phyloP scores from a whole-genome alignment of 2,113 vertebrate species.

The Tauraco erythrolophus region DNA sequence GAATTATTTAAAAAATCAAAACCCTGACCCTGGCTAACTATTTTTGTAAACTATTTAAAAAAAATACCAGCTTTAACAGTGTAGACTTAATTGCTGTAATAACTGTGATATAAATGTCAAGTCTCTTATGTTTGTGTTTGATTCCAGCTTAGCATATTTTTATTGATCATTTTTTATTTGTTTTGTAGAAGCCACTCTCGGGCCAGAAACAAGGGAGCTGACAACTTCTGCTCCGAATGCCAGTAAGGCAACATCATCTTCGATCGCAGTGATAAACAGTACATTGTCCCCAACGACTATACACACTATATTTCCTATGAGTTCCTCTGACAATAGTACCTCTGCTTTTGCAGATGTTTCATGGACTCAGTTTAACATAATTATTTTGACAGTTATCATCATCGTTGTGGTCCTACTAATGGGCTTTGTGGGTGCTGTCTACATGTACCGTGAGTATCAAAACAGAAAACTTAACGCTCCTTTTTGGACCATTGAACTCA shows the following conservation, averaged over 20 bases:
- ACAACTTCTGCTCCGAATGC: constrained; percentile 71
- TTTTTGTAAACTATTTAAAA: background rate
- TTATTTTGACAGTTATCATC: constrained; percentile 95
- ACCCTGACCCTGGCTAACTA: background rate
- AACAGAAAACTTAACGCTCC: constrained; percentile 97
- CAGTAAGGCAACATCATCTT: constrained; percentile 64
- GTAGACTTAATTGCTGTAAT: background rate
- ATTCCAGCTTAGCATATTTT: background rate
- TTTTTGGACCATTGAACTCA: constrained; percentile 99
- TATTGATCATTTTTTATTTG: constrained; percentile 41
- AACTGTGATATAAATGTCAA: background rate
- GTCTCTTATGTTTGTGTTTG: background rate
- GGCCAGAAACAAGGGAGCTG: constrained; percentile 66
- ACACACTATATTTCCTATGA: constrained; percentile 81
- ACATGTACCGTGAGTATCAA: constrained; percentile 95
- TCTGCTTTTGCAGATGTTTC: constrained; percentile 90
- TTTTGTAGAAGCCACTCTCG: constrained; percentile 72
- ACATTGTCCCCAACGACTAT: constrained; percentile 70
- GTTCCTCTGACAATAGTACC: constrained; percentile 87
- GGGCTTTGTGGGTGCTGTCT: constrained; percentile 96
- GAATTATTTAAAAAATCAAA: background rate
- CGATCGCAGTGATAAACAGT: constrained; percentile 72
- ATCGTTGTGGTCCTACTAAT: constrained; percentile 92
- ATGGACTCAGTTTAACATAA: constrained; percentile 98
- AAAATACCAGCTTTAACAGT: background rate